Percentiles rank a stretch among this genome's conserved stretches.
phyloP scores from a whole-genome alignment of 2,888 invertebrate genomes.

The Perizoma flavofasciatum region DNA sequence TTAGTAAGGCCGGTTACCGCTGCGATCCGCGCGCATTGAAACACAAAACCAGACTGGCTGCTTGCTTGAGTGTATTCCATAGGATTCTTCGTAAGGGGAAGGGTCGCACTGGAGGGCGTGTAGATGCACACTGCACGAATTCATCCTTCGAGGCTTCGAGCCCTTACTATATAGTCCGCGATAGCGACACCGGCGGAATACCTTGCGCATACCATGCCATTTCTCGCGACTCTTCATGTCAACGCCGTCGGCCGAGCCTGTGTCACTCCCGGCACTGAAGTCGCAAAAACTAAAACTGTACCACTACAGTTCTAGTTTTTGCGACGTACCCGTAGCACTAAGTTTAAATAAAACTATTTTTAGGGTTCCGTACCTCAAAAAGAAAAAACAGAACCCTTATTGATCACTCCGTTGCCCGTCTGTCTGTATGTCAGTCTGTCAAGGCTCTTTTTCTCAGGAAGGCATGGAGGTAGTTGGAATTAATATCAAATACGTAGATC shows the following conservation, averaged over 20 bases:
- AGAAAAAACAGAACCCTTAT: too few relatives aligned
- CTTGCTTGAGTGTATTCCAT: slow-evolving; percentile 77
- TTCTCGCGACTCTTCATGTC: slow-evolving; percentile 5
- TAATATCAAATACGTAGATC: too few relatives aligned
- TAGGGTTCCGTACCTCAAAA: too few relatives aligned
- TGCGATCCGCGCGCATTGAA: slow-evolving; percentile 75
- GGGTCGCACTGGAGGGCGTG: slow-evolving; percentile 80
- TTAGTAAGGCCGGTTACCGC: slow-evolving; percentile 52
- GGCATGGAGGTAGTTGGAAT: too few relatives aligned
- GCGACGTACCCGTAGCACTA: too few relatives aligned
- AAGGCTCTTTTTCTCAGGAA: too few relatives aligned
- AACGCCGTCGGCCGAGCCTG: neutral
- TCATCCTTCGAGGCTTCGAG: slow-evolving; percentile 59
- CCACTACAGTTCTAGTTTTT: too few relatives aligned
- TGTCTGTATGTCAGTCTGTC: too few relatives aligned
- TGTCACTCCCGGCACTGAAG: too few relatives aligned
- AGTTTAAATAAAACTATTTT: too few relatives aligned
- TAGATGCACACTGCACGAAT: slow-evolving; percentile 77
- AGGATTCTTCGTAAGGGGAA: slow-evolving; percentile 81
- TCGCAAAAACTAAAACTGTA: too few relatives aligned
- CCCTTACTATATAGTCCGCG: slow-evolving; percentile 67
- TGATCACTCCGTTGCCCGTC: too few relatives aligned
- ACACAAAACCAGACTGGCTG: slow-evolving; percentile 82
- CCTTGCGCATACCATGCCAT: slow-evolving; percentile 45
- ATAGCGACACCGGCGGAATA: slow-evolving; percentile 47